Evolutionary conservation across 2,888 invertebrate genomes (phyloP), one percentile per base, ranked within the genome.

Genomic region (Endotricha flammealis): DNA sequence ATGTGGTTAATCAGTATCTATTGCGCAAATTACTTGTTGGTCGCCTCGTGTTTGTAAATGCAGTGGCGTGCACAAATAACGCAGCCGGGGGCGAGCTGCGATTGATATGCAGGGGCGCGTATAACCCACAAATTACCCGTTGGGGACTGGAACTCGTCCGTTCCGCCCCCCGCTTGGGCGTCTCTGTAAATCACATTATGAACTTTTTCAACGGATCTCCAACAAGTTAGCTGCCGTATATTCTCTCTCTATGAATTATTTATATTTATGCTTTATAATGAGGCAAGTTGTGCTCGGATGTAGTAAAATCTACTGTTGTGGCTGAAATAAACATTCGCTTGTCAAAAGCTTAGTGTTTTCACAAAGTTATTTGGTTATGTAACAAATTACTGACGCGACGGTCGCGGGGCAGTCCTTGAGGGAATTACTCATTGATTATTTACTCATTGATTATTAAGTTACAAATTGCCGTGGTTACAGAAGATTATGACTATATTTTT

Each of bases 171-270:
- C 55, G 44, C 50, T 17, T 7, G 4, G 23, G 23, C 34, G 39
- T 38, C 55, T 53, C 50, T 58, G 57, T 64, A 65, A 71, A 74
- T 73, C 57, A 63, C 57, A 67, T 75, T 73, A 72, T 53, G 48
- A 69, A 74, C 58, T 72, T 73, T 72, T 71, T 48, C 55, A 57
- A 64, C 59, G 56, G 59, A 51, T 50, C 41, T 38, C 33, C 39
- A n/a, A 47, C 40, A 42, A 29, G 44, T 38, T 39, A 45, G 36
- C 41, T 42, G 38, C 38, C 39, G 43, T 42, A 38, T 25, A 44
- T 42, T 46, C 44, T 50, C 48, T 40, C 43, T 31, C 51, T 42
- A 59, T 76, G 64, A 73, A 73, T 76, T 63, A 73, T 76, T 71
- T 59, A 73, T 49, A 39, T 42, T n/a, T n/a, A n/a, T n/a, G n/a